phyloP scores from a whole-genome alignment of 1,140 invertebrate species.

The Orchestia grillus region DNA sequence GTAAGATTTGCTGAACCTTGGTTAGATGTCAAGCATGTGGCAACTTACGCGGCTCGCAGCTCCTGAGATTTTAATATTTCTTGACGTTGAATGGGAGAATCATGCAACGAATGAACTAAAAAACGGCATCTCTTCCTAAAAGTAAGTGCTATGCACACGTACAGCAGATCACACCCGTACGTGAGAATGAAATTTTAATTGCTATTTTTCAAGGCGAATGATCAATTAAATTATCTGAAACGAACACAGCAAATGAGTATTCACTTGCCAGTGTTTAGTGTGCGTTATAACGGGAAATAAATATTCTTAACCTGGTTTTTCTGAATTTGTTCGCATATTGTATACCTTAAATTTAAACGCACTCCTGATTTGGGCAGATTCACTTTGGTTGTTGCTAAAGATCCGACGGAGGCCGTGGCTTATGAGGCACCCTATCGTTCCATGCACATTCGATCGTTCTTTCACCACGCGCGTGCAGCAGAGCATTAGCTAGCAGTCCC shows the following conservation, averaged over 20 bases:
- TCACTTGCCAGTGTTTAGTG: not conserved
- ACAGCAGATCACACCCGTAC: not conserved
- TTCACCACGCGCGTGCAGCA: not conserved
- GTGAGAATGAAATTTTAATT: not conserved
- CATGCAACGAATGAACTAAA: not conserved
- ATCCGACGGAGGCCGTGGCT: not conserved
- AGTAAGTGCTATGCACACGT: not conserved
- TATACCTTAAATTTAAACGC: not conserved
- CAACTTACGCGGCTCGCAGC: not conserved
- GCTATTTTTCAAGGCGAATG: not conserved
- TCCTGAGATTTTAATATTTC: not conserved
- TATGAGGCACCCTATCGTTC: not conserved
- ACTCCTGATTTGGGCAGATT: not conserved
- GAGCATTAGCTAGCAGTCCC: not conserved
- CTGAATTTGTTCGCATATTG: not conserved
- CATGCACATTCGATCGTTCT: not conserved
- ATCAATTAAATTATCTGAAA: not conserved
- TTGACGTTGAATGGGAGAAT: not conserved
- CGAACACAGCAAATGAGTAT: not conserved
- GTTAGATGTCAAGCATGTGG: not conserved
- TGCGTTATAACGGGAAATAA: not conserved
- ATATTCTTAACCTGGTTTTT: not conserved
- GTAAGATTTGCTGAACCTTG: not conserved
- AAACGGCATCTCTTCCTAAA: not conserved
- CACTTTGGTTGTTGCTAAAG: not conserved